Evolutionary conservation across 2,797 vertebrate genomes (phyloP).

Genomic region (Tauraco hartlaubi): DNA sequence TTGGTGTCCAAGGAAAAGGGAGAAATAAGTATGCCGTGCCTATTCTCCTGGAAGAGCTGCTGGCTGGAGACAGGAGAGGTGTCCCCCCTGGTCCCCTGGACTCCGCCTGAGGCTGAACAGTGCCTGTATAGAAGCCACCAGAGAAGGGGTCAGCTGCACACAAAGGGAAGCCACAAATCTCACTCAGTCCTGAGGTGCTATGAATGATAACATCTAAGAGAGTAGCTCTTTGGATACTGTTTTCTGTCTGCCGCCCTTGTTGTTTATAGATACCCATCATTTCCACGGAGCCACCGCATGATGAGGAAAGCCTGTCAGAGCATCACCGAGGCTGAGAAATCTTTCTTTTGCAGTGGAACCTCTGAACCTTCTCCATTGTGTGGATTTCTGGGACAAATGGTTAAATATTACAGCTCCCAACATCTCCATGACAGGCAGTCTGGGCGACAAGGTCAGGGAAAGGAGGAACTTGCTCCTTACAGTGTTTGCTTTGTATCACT

Average conservation of each 20-base stretch:
- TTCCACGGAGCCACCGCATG: not conserved
- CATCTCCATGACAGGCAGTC: rapidly evolving
- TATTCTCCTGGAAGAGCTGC: not conserved
- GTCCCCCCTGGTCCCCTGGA: too few species aligned
- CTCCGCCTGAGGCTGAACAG: not conserved
- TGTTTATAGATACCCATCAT: not conserved
- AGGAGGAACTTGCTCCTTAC: not conserved
- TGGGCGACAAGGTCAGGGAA: not conserved
- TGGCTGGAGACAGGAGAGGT: not conserved
- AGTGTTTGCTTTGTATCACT: not conserved
- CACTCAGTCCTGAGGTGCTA: rapidly evolving
- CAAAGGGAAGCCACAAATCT: not conserved
- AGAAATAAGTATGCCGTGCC: not conserved
- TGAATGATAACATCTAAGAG: not conserved
- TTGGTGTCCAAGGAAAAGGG: not conserved
- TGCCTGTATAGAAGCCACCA: not conserved
- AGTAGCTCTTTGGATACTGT: not conserved
- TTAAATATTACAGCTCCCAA: not conserved
- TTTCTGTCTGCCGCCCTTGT: not conserved
- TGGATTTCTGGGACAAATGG: not conserved
- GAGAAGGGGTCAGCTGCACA: not conserved
- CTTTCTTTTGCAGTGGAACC: not conserved
- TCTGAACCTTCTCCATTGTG: not conserved
- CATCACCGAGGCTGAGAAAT: not conserved
- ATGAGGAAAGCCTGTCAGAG: not conserved